A percentile compares a stretch with the other conserved stretches of the same genome.
Evolutionary conservation across 2,797 vertebrate genomes (phyloP).

Genomic region (Mus spretus): DNA sequence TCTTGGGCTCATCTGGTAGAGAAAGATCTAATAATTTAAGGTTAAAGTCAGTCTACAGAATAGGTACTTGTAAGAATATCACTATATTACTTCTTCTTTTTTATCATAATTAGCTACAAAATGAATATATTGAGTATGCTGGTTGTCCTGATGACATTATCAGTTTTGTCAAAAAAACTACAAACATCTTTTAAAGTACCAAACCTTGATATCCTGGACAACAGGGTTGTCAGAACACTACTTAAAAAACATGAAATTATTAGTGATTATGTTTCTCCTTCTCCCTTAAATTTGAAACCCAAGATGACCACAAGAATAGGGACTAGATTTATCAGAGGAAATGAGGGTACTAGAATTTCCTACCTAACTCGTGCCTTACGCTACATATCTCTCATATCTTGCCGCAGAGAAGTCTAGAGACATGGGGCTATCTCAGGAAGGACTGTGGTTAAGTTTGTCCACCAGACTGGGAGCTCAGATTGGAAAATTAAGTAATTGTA

Average conservation of each 20-base stretch:
- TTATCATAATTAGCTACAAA: conserved; percentile 5
- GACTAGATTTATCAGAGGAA: background rate
- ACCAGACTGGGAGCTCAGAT: background rate
- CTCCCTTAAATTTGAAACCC: background rate
- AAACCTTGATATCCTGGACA: conserved; percentile 16
- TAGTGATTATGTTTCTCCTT: background rate
- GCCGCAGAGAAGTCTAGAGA: background rate
- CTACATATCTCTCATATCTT: background rate
- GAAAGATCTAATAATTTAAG: conserved; percentile 20
- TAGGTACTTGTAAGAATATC: background rate
- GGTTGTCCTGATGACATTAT: conserved; percentile 4
- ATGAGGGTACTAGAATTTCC: background rate
- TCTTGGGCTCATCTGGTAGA: background rate
- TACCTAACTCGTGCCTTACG: accelerated
- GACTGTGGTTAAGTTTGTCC: conserved; percentile 24
- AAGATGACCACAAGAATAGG: background rate
- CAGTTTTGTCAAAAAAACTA: conserved; percentile 32
- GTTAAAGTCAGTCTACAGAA: background rate
- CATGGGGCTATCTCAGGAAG: background rate
- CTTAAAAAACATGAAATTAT: conserved; percentile 38
- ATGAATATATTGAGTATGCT: conserved; percentile 28
- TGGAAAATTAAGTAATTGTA: conserved; percentile 47
- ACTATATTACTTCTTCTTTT: background rate
- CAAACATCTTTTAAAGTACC: background rate
- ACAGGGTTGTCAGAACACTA: background rate